phyloP scores from a whole-genome alignment of 2,113 vertebrate genomes.

The Boulengeromyrus knoepffleri region DNA sequence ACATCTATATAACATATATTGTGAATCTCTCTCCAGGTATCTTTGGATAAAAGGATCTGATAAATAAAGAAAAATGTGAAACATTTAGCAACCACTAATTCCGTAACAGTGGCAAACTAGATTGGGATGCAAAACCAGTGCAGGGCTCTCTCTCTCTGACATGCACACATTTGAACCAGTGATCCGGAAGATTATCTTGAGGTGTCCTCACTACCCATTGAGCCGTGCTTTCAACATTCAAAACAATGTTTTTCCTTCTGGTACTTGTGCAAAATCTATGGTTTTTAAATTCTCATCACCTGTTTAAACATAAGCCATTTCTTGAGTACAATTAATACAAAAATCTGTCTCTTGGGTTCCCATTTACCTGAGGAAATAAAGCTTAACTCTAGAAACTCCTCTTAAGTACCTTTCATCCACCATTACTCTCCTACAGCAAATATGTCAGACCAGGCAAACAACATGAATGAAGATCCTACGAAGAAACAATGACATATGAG shows the following conservation, averaged over 20 bases:
- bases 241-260: neutral
- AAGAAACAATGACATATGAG: neutral
- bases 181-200: neutral
- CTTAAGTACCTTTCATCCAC: neutral
- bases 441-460: neutral
- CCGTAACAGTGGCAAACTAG: neutral
- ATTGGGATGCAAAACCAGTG: neutral
- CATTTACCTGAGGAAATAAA: neutral
- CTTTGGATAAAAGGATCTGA: neutral
- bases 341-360: neutral
- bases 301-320: neutral
- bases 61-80: neutral
- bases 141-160: neutral
- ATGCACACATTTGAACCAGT: neutral
- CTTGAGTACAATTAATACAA: neutral
- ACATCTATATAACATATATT: neutral
- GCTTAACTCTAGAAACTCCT: neutral
- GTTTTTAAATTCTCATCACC: neutral
- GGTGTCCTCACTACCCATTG: neutral
- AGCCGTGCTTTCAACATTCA: neutral
- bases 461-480: neutral
- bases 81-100: neutral
- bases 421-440: neutral
- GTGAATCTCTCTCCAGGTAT: neutral
- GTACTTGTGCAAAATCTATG: neutral